Evolutionary conservation across 2,888 invertebrate species (phyloP), one percentile per base, ranked within the genome.

Genomic region (Tachystola acroxantha): DNA sequence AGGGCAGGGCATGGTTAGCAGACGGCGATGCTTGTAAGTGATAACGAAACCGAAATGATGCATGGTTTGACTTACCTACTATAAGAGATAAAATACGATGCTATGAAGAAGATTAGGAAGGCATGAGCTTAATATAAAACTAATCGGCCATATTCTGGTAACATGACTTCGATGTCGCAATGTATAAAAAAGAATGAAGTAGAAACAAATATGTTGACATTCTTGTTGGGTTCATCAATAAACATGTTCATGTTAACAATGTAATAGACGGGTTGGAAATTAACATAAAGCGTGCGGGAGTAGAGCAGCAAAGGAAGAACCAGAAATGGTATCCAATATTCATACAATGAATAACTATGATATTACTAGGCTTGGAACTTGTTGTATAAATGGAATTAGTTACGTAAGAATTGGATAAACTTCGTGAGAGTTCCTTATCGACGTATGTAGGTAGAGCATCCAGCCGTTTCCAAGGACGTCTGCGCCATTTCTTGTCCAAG

Each of bases 401-500:
- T n/a, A n/a, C n/a, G n/a, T n/a, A n/a, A n/a, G n/a, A n/a, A n/a
- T n/a, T n/a, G n/a, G n/a, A n/a, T n/a, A n/a, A n/a, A n/a, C n/a
- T n/a, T n/a, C n/a, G n/a, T n/a, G n/a, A n/a, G n/a, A n/a, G n/a
- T n/a, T n/a, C n/a, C n/a, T n/a, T n/a, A n/a, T n/a, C n/a, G n/a
- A n/a, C n/a, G n/a, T n/a, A n/a, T n/a, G n/a, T n/a, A n/a, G n/a
- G n/a, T n/a, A n/a, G n/a, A n/a, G n/a, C n/a, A n/a, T 37, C 34
- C 25, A 25, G 40, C 19, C 27, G 10, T 6, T 28, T 52, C 46
- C 60, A 70, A 72, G 76, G 68, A 64, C 66, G 51, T 48, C 33
- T 36, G 45, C 40, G 51, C 53, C 56, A 57, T 68, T 65, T 63
- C 46, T 51, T 52, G 53, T 53, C 52, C 67, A 71, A 73, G 67